phyloP scores from a whole-genome alignment of 2,113 vertebrate species.

The Empidonax alnorum region DNA sequence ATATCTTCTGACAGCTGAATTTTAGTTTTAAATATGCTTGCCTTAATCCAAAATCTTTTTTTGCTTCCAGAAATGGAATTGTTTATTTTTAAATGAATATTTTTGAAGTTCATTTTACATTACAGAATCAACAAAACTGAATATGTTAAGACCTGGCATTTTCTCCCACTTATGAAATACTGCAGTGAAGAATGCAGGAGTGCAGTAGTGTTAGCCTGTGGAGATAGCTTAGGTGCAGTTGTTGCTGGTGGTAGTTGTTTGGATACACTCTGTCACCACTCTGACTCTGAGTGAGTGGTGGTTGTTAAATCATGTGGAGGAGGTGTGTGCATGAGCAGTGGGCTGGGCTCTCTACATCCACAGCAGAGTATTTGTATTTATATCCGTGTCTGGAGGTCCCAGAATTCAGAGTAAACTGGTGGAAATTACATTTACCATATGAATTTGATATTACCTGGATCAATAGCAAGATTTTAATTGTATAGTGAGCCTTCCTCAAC shows the following conservation, averaged over 20 bases:
- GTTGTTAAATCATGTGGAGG: not conserved
- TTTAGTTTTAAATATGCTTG: not conserved
- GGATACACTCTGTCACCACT: too few relatives aligned
- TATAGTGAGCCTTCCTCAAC: not conserved
- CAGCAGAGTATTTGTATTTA: accelerated
- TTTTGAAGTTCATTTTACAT: not conserved
- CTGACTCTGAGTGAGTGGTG: not conserved
- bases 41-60: not conserved
- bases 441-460: not conserved
- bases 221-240: not conserved
- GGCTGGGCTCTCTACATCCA: accelerated
- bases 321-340: not conserved
- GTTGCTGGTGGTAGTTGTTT: not conserved
- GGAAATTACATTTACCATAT: not conserved
- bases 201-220: not conserved
- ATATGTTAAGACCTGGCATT: accelerated
- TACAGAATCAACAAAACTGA: not conserved
- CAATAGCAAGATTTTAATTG: not conserved
- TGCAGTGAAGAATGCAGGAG: not conserved
- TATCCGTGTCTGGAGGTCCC: not conserved
- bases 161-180: not conserved
- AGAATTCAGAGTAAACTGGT: not conserved
- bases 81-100: not conserved
- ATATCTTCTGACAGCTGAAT: not conserved
- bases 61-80: not conserved